Evolutionary conservation across 2,888 invertebrate genomes (phyloP), one percentile per base, ranked within the genome.

Genomic region (Theretra japonica): DNA sequence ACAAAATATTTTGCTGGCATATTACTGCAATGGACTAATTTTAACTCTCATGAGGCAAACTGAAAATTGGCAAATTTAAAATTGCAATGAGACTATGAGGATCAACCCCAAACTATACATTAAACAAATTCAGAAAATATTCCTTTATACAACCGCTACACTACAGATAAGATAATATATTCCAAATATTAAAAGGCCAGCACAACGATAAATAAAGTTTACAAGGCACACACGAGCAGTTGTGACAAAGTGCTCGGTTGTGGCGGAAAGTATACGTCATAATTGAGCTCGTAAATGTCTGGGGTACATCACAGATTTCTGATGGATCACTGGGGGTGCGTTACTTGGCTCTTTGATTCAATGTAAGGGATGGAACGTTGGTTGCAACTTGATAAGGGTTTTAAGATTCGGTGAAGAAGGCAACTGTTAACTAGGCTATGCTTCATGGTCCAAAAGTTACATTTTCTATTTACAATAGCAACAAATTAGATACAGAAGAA

Each of bases 281-380:
- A 92, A 92, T 90, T 88, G 83, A 75, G 88, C 85, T 90, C 90
- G 90, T 93, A 91, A 91, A 91, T 80, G 91, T 91, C 88, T 83
- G 77, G 83, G 84, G 82, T 83, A 85, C 85, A 87, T 85, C 86
- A 83, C 74, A 84, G 90, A 90, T 89, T 90, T 83, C 80, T 92
- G 92, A 93, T 91, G 90, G 92, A 93, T 92, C 85, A 84, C 68
- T 53, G 11, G 28, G 72, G 57, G 69, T 59, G 50, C 58, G 59
- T 21, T 41, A 65, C 41, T 41, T 65, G 48, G 41, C 41, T 41
- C 33, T 33, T 62, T 41, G 33, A 62, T 33, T 41, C 62, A 21
- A 41, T 41, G 41, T 41, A 21, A 11, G 41, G 21, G 33, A 21
- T 62, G 21, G 28, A 11, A 21, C 1, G 21, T 33, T 62, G 15